phyloP scores from a whole-genome alignment of 2,797 vertebrate genomes.

The Kryptolebias ocellatus region DNA sequence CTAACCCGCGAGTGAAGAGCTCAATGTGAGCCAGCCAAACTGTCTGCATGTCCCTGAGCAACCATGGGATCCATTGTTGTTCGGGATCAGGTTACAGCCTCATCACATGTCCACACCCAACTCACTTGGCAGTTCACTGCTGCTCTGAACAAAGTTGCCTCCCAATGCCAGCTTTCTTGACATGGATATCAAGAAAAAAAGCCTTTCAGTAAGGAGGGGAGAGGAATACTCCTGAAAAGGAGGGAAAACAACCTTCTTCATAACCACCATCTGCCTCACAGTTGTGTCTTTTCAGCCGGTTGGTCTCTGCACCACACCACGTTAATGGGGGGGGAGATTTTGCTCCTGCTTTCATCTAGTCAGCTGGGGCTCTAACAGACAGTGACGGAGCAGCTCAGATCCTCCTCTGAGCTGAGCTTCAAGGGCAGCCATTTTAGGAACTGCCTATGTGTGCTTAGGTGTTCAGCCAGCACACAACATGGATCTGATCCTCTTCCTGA shows the following conservation, averaged over 20 bases:
- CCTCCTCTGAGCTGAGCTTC: conserved; percentile 89
- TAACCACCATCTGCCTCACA: conserved; percentile 66
- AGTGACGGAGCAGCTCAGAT: conserved; percentile 91
- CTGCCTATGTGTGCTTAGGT: conserved; percentile 83
- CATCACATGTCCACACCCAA: conserved; percentile 90
- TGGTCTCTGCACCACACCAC: conserved; percentile 86
- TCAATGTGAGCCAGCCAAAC: conserved; percentile 61
- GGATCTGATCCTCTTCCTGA: conserved; percentile 89
- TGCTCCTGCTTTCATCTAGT: conserved; percentile 92
- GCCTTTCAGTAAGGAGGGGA: conserved; percentile 54
- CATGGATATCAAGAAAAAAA: conserved; percentile 76
- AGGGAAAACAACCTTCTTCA: conserved; percentile 52
- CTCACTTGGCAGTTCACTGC: conserved; percentile 89
- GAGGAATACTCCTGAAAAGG: conserved; percentile 46
- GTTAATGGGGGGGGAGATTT: conserved; percentile 86
- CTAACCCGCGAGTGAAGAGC: conserved; percentile 49
- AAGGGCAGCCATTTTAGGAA: conserved; percentile 99
- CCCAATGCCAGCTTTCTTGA: conserved; percentile 86
- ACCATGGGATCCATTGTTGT: conserved; percentile 90
- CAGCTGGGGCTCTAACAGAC: conserved; percentile 89
- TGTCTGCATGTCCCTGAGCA: conserved; percentile 84
- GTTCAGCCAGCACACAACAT: conserved; percentile 91
- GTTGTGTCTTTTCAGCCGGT: conserved; percentile 76
- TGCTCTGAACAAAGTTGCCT: conserved; percentile 90
- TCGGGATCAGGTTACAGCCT: conserved; percentile 93